Evolutionary conservation across 2,797 vertebrate genomes (phyloP).

Genomic region (Coreius guichenoti): DNA sequence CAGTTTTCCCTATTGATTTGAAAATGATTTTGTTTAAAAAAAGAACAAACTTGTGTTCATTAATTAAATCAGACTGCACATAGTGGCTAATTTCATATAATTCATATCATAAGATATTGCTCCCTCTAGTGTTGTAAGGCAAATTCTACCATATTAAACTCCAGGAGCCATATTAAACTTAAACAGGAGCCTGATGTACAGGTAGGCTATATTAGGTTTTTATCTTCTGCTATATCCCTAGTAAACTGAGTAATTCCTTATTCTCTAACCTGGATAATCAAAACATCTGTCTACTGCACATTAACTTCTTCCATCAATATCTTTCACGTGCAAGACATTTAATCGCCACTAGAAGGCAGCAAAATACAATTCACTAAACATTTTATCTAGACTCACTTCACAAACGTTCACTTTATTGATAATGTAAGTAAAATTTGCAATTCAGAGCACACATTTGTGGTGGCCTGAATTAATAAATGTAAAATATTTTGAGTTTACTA

Average conservation of each 20-base stretch:
- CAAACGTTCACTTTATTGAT: not conserved
- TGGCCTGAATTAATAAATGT: not conserved
- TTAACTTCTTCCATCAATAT: not conserved
- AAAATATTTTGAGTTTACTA: not conserved
- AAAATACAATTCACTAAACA: not conserved
- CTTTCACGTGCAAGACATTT: not conserved
- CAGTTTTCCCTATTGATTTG: not conserved
- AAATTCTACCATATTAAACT: not conserved
- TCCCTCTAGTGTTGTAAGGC: slow-evolving; percentile 4
- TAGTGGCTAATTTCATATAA: no score
- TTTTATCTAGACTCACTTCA: not conserved
- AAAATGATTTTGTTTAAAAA: not conserved
- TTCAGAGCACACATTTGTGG: not conserved
- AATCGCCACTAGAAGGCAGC: not conserved
- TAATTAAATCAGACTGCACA: not conserved
- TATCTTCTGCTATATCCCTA: not conserved
- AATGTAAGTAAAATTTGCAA: not conserved
- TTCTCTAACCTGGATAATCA: not conserved
- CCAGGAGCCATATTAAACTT: not conserved
- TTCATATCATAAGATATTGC: not conserved
- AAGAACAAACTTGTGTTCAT: not conserved
- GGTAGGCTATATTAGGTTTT: not conserved
- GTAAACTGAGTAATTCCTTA: not conserved
- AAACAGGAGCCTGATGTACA: not conserved
- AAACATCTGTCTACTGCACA: not conserved